Base-by-base conservation (phyloP, 1,140 invertebrate genomes). In the Drosophila hydei region DNA sequence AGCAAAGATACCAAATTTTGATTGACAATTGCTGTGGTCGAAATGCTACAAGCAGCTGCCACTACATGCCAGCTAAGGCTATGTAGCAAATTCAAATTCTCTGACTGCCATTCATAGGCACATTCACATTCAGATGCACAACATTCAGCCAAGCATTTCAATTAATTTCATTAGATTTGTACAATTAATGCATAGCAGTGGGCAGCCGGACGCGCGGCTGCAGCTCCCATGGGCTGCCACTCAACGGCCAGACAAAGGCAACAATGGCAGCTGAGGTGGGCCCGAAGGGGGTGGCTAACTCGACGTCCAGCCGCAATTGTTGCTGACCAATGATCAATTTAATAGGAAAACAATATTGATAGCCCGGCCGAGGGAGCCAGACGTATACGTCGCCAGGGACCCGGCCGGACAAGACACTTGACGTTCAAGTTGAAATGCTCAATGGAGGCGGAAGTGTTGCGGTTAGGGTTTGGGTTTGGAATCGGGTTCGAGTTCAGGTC, bases 261-360 rank as follows among this genome's bases (percentile, higher is more conserved):
- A n/a, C 47, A 58, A 14, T 30, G 21, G 27, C 36, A 40, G 14
- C 21, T 18, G 4, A 12, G 7, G 33, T 14, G 14, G 30, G 33
- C 11, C n/a, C n/a, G n/a, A n/a, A 23, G 3, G 12, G 21, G 14
- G 11, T 0, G 38, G 30, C 7, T 23, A 33, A 64, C 43, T 64
- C 30, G 38, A 58, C 36, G 60, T 64, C 52, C 64, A 59, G 76
- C 79, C 79, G 65, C 84, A 89, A 89, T 84, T 84, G 84, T 85
- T 79, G 76, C 84, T 89, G 84, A 77, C 84, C 88, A 83, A 87
- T 90, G 88, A 90, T 90, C 88, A 90, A 90, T 90, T 90, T 90
- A 90, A 90, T 90, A 78, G 88, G 88, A 80, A 90, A 90, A 90
- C 88, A 90, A 90, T 90, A 89, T 90, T 90, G 87, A 90, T 90